A percentile compares a stretch with the other conserved stretches of the same genome.
Conservation (phyloP, 2,888 invertebrate species). For the Synergus japonicus region DNA sequence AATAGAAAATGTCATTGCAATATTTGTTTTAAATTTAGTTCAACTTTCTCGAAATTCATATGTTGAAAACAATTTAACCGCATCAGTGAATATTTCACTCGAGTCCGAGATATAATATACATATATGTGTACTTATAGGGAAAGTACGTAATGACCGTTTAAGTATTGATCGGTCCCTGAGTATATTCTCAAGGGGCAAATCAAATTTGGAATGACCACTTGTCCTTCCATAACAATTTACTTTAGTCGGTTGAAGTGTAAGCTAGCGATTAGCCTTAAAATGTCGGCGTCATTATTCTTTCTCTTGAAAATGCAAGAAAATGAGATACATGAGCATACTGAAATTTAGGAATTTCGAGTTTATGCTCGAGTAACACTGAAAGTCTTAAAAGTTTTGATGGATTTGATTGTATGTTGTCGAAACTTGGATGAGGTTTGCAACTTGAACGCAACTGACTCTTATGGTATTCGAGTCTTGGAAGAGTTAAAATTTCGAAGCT, state of each 20-base stretch:
- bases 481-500: neutral
- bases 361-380: too few species aligned
- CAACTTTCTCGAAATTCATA: neutral
- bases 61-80: neutral
- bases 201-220: constrained; percentile 23
- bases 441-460: neutral
- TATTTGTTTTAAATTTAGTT: neutral
- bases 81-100: constrained; percentile 14
- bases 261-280: neutral
- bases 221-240: neutral
- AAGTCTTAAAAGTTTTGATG: too few species aligned
- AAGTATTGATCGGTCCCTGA: constrained; percentile 37
- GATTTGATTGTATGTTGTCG: neutral
- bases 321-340: too few species aligned
- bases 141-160: constrained; percentile 37
- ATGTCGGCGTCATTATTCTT: neutral
- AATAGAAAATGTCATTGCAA: neutral
- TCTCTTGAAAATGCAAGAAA: too few species aligned
- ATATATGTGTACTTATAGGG: constrained; percentile 2
- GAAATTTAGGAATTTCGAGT: too few species aligned
- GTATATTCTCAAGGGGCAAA: constrained; percentile 35
- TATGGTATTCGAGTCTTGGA: neutral
- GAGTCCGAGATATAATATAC: neutral
- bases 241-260: neutral
- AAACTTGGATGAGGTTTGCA: neutral